Evolutionary conservation across 2,113 vertebrate genomes (phyloP), one percentile per base, ranked within the genome.

Genomic region (Siphamia tubifer): DNA sequence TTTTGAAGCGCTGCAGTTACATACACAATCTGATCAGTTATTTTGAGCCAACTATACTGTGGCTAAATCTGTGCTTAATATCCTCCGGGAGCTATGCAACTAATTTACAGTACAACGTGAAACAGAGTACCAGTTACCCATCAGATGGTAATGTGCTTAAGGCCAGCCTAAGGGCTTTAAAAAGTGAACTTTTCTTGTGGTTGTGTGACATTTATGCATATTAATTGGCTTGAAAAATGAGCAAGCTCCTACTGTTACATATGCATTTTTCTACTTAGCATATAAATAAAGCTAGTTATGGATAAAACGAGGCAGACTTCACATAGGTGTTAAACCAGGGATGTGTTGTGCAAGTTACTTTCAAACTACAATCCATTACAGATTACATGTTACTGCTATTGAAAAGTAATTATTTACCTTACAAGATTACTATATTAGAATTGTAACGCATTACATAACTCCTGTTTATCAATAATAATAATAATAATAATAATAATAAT

Each of bases 91-190:
- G 77, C 66, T 64, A 3, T 53, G n/a, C 8, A 43, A 32, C 24
- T 57, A 38, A 77, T 62, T 74, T 64, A 44, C 49, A 64, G 28
- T 64, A 44, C 49, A 64, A 28, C 17, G 49, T 23, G 35, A 56
- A 40, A 60, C 28, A 28, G 11, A 44, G 24, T 19, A 40, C 23
- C 51, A 67, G 56, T 39, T 39, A 75, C 63, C 31, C 19, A 34
- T 12, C 30, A 69, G 66, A 61, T 23, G 66, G 66, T 24, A 72
- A 58, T 77, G 74, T 72, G 61, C 68, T 63, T 20, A 24, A 34
- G 66, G 72, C 45, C 51, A 68, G 68, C 16, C 74, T 52, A 1
- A 40, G 39, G 56, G 30, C 20, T 16, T n/a, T 19, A 0, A n/a
- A 30, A 31, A 73, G 9, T 51, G 1, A 54, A 72, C 40, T 20